Evolutionary conservation across 2,797 vertebrate species (phyloP).

Genomic region (Gouania willdenowi): DNA sequence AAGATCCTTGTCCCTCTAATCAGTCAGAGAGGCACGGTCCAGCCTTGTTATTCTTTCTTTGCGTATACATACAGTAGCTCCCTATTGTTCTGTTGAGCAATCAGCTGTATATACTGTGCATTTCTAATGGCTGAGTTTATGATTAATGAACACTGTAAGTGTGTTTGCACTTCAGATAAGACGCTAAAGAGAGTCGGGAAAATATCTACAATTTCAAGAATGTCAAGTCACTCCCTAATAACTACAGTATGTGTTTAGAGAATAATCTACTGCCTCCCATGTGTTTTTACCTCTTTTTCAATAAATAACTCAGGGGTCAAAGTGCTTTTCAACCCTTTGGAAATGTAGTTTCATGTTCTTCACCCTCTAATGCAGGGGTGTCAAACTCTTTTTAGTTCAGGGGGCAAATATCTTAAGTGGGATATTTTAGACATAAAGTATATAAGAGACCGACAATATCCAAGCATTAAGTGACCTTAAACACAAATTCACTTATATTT

Average conservation of each 20-base stretch:
- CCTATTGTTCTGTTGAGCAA: constrained; percentile 53
- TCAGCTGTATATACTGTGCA: constrained; percentile 43
- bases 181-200: constrained; percentile 35
- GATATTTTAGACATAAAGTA: too few relatives aligned
- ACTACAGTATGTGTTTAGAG: constrained; percentile 17
- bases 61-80: constrained; percentile 26
- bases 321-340: neutral
- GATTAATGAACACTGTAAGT: constrained; percentile 47
- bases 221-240: constrained; percentile 7
- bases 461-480: too few relatives aligned
- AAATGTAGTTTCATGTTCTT: neutral
- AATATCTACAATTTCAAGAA: constrained; percentile 29
- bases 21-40: constrained; percentile 49
- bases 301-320: constrained; percentile 3
- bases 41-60: constrained; percentile 60
- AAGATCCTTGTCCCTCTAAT: constrained; percentile 40
- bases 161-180: constrained; percentile 60
- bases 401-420: too few relatives aligned
- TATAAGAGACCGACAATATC: too few relatives aligned
- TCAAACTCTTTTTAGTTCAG: too few relatives aligned
- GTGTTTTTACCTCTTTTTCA: constrained; percentile 6
- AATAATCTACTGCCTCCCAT: constrained; percentile 12
- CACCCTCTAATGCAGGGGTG: constrained; percentile 5
- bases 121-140: constrained; percentile 49
- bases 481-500: too few relatives aligned